phyloP scores from a whole-genome alignment of 2,888 invertebrate species.

The Polymixis lichenea region DNA sequence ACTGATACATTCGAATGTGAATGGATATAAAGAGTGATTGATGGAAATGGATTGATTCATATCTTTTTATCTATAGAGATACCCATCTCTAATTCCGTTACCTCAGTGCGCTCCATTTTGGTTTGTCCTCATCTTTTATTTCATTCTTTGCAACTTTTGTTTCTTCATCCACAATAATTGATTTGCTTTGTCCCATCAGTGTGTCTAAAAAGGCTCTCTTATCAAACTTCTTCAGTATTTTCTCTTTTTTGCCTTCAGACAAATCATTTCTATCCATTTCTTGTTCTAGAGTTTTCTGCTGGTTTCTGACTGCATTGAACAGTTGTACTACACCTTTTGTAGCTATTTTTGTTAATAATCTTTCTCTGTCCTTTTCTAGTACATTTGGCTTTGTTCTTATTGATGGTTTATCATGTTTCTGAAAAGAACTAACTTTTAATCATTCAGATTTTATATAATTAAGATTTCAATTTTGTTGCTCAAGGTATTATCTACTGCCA shows the following conservation, averaged over 20 bases:
- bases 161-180: slow-evolving; percentile 87
- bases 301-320: slow-evolving; percentile 96
- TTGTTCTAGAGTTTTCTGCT: slow-evolving; percentile 94
- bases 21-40: too few species aligned
- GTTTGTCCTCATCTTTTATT: slow-evolving; percentile 82
- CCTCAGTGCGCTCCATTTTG: slow-evolving; percentile 92
- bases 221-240: slow-evolving; percentile 93
- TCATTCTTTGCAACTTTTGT: slow-evolving; percentile 82
- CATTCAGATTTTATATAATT: not conserved
- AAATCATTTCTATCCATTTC: slow-evolving; percentile 93
- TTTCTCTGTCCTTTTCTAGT: slow-evolving; percentile 94
- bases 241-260: slow-evolving; percentile 94
- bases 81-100: too few species aligned
- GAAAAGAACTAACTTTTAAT: slow-evolving; percentile 68
- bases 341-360: slow-evolving; percentile 94
- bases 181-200: slow-evolving; percentile 93
- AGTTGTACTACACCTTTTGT: slow-evolving; percentile 98
- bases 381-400: slow-evolving; percentile 94
- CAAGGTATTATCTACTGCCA: not conserved
- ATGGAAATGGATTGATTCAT: too few species aligned
- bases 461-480: not conserved
- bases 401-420: slow-evolving; percentile 92
- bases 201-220: slow-evolving; percentile 94
- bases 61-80: too few species aligned
- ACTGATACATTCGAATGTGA: too few species aligned